Conservation (phyloP, 2,113 vertebrate species). For the Sebastes fasciatus region DNA sequence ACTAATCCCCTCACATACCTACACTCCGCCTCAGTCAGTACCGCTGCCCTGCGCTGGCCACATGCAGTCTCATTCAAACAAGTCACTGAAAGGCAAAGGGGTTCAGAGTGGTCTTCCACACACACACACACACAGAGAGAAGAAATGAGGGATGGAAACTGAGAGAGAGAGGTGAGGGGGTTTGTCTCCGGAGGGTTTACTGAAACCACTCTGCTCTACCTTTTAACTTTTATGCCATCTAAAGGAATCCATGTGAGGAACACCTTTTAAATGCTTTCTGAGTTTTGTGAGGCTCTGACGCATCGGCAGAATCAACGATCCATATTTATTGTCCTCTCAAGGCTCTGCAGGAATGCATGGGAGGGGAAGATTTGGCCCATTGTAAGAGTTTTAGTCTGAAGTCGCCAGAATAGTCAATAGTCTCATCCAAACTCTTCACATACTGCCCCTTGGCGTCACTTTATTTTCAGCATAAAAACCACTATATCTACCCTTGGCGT, state of each 20-base stretch:
- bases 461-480: too few species aligned
- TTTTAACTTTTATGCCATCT: constrained; percentile 50
- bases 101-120: constrained; percentile 20
- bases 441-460: too few species aligned
- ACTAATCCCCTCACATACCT: constrained; percentile 76
- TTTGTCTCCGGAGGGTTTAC: constrained; percentile 54
- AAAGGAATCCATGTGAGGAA: constrained; percentile 9
- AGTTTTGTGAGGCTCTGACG: not conserved
- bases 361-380: not conserved
- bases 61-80: constrained; percentile 33
- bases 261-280: constrained; percentile 15
- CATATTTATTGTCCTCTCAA: constrained; percentile 1
- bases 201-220: constrained; percentile 57
- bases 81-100: constrained; percentile 50
- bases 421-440: too few species aligned
- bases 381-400: not conserved
- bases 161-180: constrained; percentile 38
- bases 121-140: constrained; percentile 6
- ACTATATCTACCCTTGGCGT: too few species aligned
- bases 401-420: not conserved
- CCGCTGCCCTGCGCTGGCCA: constrained; percentile 24
- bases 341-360: not conserved
- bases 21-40: constrained; percentile 26
- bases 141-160: constrained; percentile 37
- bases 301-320: constrained; percentile 14